A percentile compares a stretch with the other conserved stretches of the same genome.
These are phyloP conservation scores for Phortica magna DNA, from an alignment of 2,888 invertebrate genomes.

Conservation along the genomic window DNA sequence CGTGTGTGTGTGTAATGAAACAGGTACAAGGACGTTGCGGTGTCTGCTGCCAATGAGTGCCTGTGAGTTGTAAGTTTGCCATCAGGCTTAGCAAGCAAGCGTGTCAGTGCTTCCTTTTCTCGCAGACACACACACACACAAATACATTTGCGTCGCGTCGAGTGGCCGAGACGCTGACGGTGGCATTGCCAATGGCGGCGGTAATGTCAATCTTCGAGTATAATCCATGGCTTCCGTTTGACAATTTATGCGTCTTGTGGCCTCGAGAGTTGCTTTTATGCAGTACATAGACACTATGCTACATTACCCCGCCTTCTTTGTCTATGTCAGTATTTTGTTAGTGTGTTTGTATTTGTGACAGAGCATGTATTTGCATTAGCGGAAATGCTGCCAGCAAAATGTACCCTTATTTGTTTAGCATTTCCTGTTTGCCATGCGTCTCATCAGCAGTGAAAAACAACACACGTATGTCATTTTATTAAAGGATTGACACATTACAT, in stretches of 20 bases:
- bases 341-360: not conserved
- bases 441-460: not conserved
- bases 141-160: slow-evolving; percentile 38
- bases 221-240: slow-evolving; percentile 63
- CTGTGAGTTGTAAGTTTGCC: not conserved
- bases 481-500: slow-evolving; percentile 62
- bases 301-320: too few species aligned
- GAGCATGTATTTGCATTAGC: not conserved
- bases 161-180: slow-evolving; percentile 4
- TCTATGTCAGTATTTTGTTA: too few species aligned
- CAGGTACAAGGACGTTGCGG: slow-evolving; percentile 15
- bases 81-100: slow-evolving; percentile 34
- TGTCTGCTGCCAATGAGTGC: slow-evolving; percentile 24
- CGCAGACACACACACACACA: not conserved
- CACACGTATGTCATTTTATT: slow-evolving; percentile 56
- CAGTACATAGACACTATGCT: too few species aligned
- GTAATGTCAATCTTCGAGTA: slow-evolving; percentile 31
- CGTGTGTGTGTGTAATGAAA: slow-evolving; percentile 36
- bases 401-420: not conserved
- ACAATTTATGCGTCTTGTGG: slow-evolving; percentile 59
- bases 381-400: too few species aligned
- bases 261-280: slow-evolving; percentile 55
- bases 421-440: not conserved
- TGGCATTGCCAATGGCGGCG: not conserved
- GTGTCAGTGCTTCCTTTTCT: slow-evolving; percentile 34